These are phyloP conservation scores for Pantelozetes paolii DNA, from an alignment of 2,888 invertebrate genomes.

Conservation along the genomic window DNA sequence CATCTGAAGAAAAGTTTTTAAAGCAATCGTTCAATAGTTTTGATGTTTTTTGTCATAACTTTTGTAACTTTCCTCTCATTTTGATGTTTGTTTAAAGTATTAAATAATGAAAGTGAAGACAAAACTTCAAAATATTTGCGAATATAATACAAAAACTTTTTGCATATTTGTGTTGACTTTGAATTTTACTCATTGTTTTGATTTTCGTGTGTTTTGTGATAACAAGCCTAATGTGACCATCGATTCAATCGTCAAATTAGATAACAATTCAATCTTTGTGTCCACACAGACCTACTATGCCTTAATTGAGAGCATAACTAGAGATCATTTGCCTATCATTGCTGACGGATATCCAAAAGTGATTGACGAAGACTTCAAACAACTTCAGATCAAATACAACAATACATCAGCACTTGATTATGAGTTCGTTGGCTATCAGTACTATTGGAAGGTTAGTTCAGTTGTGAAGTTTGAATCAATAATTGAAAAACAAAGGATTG, in stretches of 20 bases:
- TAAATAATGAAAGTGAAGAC: too few relatives aligned
- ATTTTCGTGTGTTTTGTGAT: neutral
- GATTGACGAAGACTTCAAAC: neutral
- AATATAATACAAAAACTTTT: too few relatives aligned
- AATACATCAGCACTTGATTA: constrained; percentile 7
- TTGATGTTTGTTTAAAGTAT: too few relatives aligned
- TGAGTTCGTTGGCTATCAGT: neutral
- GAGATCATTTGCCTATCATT: constrained; percentile 12
- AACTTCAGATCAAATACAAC: neutral
- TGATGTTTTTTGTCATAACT: too few relatives aligned
- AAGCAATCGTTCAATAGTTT: too few relatives aligned
- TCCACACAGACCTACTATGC: neutral
- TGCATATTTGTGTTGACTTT: neutral
- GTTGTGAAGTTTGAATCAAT: too few relatives aligned
- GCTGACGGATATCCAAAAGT: constrained; percentile 9
- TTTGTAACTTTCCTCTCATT: too few relatives aligned
- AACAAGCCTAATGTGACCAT: neutral
- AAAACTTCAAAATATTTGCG: too few relatives aligned
- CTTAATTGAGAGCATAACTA: neutral
- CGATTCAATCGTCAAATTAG: neutral
- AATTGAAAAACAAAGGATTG: too few relatives aligned
- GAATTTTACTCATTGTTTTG: neutral
- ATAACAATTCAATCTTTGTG: neutral
- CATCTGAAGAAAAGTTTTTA: too few relatives aligned
- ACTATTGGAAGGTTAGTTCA: neutral